A percentile compares a stretch with the other conserved stretches of the same genome.
phyloP scores from a whole-genome alignment of 2,888 invertebrate genomes.

The Brassicogethes aeneus region DNA sequence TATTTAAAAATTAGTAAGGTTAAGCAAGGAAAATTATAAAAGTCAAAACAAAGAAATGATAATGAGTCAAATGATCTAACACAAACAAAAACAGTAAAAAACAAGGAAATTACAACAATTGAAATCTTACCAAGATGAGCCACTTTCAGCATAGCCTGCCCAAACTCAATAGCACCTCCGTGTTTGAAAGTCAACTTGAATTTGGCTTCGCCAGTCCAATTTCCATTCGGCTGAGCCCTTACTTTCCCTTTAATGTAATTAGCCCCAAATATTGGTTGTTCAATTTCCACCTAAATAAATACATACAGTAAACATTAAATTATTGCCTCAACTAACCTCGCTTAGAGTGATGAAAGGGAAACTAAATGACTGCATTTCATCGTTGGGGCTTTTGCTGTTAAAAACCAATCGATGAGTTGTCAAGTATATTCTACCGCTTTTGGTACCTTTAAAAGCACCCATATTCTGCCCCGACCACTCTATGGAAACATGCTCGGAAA shows the following conservation, averaged over 20 bases:
- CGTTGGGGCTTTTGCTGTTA: constrained; percentile 69
- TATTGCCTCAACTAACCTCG: constrained; percentile 48
- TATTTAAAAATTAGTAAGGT: neutral
- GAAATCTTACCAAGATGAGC: constrained; percentile 76
- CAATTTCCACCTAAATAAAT: constrained; percentile 68
- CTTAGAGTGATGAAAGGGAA: constrained; percentile 85
- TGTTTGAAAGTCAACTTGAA: constrained; percentile 93
- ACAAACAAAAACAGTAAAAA: constrained; percentile 7
- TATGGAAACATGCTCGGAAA: constrained; percentile 84
- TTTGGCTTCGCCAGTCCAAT: constrained; percentile 88
- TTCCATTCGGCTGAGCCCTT: constrained; percentile 88
- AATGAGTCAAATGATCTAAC: constrained; percentile 14
- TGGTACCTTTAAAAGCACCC: constrained; percentile 67
- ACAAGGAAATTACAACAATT: neutral
- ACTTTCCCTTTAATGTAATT: constrained; percentile 94
- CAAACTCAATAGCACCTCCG: constrained; percentile 99
- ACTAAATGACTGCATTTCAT: constrained; percentile 86
- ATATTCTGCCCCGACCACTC: constrained; percentile 79
- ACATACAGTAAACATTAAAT: neutral
- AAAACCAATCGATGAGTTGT: constrained; percentile 97
- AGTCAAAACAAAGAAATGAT: neutral
- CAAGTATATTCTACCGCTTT: constrained; percentile 84
- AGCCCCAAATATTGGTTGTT: constrained; percentile 97
- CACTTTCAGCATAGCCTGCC: constrained; percentile 89
- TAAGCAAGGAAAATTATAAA: neutral